Evolutionary conservation across 2,888 invertebrate species (phyloP).

Genomic region (Dryobota labecula): DNA sequence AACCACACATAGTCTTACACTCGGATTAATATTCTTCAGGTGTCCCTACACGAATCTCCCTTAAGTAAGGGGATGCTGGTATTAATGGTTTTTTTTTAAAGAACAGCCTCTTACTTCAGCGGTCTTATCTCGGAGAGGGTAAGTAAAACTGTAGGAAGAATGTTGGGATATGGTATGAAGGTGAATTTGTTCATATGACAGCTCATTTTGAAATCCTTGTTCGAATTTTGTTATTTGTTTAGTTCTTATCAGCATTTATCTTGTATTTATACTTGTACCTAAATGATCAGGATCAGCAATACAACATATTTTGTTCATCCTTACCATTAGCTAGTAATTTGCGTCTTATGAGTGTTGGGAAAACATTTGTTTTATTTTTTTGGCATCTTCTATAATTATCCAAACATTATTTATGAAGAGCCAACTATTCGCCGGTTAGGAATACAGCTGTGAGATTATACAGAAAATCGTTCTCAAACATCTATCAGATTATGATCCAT

Average conservation of each 20-base stretch:
- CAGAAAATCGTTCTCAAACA: background rate
- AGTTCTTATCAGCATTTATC: background rate
- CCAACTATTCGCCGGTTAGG: background rate
- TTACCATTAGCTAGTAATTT: background rate
- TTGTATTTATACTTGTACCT: background rate
- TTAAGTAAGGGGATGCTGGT: slow-evolving; percentile 53
- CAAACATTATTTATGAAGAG: background rate
- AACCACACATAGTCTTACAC: slow-evolving; percentile 33
- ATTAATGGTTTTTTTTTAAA: slow-evolving; percentile 62
- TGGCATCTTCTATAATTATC: background rate
- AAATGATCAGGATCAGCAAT: background rate
- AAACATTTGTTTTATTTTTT: background rate
- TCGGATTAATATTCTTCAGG: slow-evolving; percentile 58
- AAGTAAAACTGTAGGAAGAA: slow-evolving; percentile 35
- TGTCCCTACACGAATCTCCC: slow-evolving; percentile 33
- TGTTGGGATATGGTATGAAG: slow-evolving; percentile 9
- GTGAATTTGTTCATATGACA: slow-evolving; percentile 6
- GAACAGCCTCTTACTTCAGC: slow-evolving; percentile 49
- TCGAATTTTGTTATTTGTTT: background rate
- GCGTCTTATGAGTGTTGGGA: background rate
- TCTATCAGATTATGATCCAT: background rate
- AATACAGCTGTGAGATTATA: background rate
- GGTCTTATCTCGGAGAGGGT: slow-evolving; percentile 40
- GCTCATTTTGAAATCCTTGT: background rate
- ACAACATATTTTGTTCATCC: too few relatives aligned